Percentiles rank a stretch among this genome's conserved stretches.
These are phyloP conservation scores for Setipinna tenuifilis DNA, from an alignment of 2,797 vertebrate species.

Conservation along the genomic window DNA sequence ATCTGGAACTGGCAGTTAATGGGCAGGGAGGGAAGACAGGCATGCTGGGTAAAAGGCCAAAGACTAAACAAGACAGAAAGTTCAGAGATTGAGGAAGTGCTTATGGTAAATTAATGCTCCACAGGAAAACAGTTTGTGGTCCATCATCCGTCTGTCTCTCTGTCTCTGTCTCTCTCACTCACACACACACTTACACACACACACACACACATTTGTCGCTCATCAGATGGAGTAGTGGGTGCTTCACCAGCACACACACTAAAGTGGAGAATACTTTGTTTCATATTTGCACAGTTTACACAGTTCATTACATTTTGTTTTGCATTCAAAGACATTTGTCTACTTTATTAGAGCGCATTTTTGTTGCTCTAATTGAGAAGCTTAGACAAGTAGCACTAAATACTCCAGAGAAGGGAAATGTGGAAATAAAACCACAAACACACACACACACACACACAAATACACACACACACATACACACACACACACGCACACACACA, in stretches of 20 bases:
- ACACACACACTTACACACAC: too few species aligned
- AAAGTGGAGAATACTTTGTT: neutral
- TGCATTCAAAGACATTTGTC: neutral
- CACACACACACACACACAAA: neutral
- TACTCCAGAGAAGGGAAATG: neutral
- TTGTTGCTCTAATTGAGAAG: neutral
- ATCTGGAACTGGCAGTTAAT: neutral
- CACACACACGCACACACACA: too few species aligned
- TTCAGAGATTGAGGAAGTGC: too few species aligned
- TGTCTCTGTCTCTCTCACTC: too few species aligned
- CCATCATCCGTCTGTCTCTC: too few species aligned
- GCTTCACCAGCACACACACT: neutral
- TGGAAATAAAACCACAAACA: neutral
- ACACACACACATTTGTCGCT: too few species aligned
- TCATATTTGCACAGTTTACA: neutral
- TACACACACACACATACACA: neutral
- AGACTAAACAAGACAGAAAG: too few species aligned
- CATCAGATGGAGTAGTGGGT: neutral
- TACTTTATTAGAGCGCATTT: neutral
- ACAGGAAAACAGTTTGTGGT: too few species aligned
- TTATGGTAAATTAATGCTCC: too few species aligned
- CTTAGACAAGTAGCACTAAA: neutral
- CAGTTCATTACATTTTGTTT: neutral
- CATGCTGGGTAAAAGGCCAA: neutral
- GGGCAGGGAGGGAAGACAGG: neutral